Base-by-base conservation (phyloP, 1,140 invertebrate species). In the Cydia splendana region DNA sequence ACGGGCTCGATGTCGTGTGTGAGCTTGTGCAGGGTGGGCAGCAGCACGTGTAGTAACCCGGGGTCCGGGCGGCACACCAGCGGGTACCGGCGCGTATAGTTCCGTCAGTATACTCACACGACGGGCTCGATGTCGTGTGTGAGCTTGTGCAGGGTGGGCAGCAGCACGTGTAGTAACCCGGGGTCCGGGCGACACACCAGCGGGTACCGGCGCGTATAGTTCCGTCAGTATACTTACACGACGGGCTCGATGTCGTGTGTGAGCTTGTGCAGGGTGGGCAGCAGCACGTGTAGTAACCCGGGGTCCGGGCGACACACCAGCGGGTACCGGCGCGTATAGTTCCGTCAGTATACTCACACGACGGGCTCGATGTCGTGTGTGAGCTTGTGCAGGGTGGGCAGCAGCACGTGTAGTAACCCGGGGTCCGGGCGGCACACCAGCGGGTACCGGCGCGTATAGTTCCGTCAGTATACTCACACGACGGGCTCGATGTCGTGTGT, bases 61-160 rank as follows among this genome's bases (percentile, higher is more conserved):
- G 89, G 86, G n/a, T 82, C 81, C 24, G 88, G 83, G 9, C 82
- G 78, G 38, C 87, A 87, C 75, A 91, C 89, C 2, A 86, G 82
- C 79, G 88, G 84, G 76, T 84, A 81, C 20, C 74, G 76, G 42
- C 83, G 85, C 0, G 84, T n/a, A n/a, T n/a, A n/a, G n/a, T n/a
- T n/a, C n/a, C n/a, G n/a, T n/a, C n/a, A n/a, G 12, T 57, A 71
- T 1, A 77, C 79, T 81, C n/a, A 89, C 87, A 81, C 83, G 13
- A 83, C 77, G 7, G 82, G 65, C 74, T 88, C 87, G 42, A 91
- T 84, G 74, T 87, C 79, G 5, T 81, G 81, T 67, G 86, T 86
- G 5, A 90, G 83, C 24, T 81, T 78, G 76, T 86, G 87, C 67
- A 89, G 76, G 6, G 86, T 82, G 2, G 88, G 87, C 78, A 91